Percentiles rank a stretch among this genome's conserved stretches.
phyloP scores from a whole-genome alignment of 2,113 vertebrate species.

The Entosphenus tridentatus region DNA sequence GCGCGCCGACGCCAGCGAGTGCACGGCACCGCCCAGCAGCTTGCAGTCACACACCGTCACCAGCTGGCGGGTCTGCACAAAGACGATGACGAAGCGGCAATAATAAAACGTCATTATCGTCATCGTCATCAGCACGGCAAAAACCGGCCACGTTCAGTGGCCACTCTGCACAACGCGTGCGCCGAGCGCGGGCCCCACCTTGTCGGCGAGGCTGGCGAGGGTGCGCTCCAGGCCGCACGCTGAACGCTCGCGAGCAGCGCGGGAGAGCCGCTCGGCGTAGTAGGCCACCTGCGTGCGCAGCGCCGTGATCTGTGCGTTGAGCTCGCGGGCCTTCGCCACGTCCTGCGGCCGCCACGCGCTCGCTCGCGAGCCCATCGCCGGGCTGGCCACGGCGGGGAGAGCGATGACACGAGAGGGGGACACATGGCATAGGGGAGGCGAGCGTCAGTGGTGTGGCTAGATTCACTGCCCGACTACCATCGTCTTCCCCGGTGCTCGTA shows the following conservation, averaged over 20 bases:
- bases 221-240: constrained; percentile 78
- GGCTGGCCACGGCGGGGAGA: neutral
- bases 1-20: constrained; percentile 63
- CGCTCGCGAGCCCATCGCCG: neutral
- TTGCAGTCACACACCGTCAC: constrained; percentile 88
- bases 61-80: constrained; percentile 57
- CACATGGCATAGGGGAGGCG: neutral
- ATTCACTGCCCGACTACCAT: neutral
- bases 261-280: constrained; percentile 76
- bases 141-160: too few species aligned
- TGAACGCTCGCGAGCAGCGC: constrained; percentile 76
- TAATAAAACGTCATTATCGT: neutral
- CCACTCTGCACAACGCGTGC: too few species aligned
- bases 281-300: constrained; percentile 95
- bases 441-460: neutral
- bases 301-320: constrained; percentile 85
- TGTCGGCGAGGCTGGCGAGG: constrained; percentile 67
- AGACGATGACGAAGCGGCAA: constrained; percentile 4
- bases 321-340: constrained; percentile 70
- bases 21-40: constrained; percentile 66
- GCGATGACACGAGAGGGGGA: neutral
- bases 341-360: constrained; percentile 35
- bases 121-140: too few species aligned
- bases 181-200: constrained; percentile 27
- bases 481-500: too few species aligned